Evolutionary conservation across 92 coral and sea anemone genomes (phyloP).

Genomic region (Epizoanthus rinbou): DNA sequence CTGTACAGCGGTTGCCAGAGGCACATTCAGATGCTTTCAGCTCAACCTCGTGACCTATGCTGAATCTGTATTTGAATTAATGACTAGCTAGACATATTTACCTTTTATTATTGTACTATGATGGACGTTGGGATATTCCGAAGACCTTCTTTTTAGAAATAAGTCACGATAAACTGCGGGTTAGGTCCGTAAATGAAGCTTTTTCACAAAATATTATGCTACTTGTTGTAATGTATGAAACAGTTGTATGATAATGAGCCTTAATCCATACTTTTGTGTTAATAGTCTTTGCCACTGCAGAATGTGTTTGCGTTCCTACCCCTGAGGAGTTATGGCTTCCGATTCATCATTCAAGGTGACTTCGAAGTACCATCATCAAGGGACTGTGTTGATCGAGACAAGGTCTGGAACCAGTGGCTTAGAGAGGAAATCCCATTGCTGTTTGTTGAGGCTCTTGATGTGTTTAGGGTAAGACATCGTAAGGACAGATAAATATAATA

Average conservation of each 20-base stretch:
- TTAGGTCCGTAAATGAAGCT: no score
- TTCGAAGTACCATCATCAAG: slow-evolving; percentile 96
- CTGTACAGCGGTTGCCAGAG: no score
- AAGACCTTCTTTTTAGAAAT: no score
- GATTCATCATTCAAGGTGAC: slow-evolving; percentile 93
- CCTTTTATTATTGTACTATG: no score
- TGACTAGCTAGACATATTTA: no score
- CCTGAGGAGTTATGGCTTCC: slow-evolving; percentile 89
- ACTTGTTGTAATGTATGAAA: not conserved
- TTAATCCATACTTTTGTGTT: not conserved
- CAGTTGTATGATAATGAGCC: not conserved
- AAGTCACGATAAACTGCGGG: no score
- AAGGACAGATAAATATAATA: no score
- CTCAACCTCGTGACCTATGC: no score
- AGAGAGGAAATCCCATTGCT: slow-evolving; percentile 85
- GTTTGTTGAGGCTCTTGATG: slow-evolving; percentile 81
- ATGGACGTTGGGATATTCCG: no score
- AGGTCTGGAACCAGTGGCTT: slow-evolving; percentile 94
- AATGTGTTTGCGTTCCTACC: slow-evolving; percentile 94
- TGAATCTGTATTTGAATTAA: no score
- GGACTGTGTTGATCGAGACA: slow-evolving; percentile 90
- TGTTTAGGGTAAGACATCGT: slow-evolving; percentile 65
- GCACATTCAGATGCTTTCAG: no score
- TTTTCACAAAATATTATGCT: no score
- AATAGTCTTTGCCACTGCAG: slow-evolving; percentile 73